Evolutionary conservation across 2,797 vertebrate genomes (phyloP), one percentile per base, ranked within the genome.

Genomic region (Ctenochaetus hawaiiensis): DNA sequence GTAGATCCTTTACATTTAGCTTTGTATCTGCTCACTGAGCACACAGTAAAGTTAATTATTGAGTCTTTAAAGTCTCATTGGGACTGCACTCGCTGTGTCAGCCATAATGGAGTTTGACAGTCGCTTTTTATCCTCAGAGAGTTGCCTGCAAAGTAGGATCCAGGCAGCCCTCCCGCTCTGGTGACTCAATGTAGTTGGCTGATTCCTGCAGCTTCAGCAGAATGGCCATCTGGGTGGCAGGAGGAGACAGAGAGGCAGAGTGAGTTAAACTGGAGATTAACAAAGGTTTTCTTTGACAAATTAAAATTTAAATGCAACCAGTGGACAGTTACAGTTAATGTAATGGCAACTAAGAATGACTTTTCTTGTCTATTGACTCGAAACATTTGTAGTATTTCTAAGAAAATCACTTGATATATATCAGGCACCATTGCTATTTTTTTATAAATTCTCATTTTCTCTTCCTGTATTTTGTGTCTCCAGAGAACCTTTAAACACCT

Each of bases 121-220:
- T 39, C 13, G 4, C 9, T 0, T 54, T 52, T 52, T 47, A 3
- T 75, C 56, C 72, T 96, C 92, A 96, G 77, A 94, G 93, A 0
- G 92, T 91, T 0, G 93, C 70, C 83, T 95, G 93, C 74, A 96
- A 91, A 72, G 73, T 87, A 56, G 93, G 92, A 91, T 98, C 97
- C 86, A 97, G 93, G 84, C 96, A 93, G 80, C 96, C 96, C 84
- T 99, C 97, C 12, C 95, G 93, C 85, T 99, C 98, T 0, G 98
- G 97, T 90, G 98, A 98, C 92, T 99, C 97, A 0, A 98, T 97
- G 88, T 96, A 99, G 94, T 99, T 99, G 92, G 98, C 98, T 0
- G 97, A 98, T 93, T 99, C 98, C 88, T 99, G 98, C 64, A 99
- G 97, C 90, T 99, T 99, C 92, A 99, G 94, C 94, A 99, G 95